Base-by-base conservation (phyloP, 2,888 invertebrate species). In the Dryomyza anilis region DNA sequence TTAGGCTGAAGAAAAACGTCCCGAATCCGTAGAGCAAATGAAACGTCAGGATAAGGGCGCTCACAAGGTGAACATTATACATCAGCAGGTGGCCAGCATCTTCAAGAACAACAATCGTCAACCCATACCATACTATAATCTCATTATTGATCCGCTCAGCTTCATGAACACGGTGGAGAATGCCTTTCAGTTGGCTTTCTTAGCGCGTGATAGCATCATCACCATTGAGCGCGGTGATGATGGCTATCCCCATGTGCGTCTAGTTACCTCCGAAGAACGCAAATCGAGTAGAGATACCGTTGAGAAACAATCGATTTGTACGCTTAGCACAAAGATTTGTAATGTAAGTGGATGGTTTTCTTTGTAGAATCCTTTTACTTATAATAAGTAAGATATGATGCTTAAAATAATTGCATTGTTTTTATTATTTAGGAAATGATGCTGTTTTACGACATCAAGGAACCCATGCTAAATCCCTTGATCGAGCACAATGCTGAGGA, bases 81-180 rank as follows among this genome's bases (percentile, higher is more conserved):
- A 86, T 12, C 79, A 75, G 66, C 81, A 83, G 67, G 78, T 87
- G 6, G 81, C 85, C 61, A 73, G 72, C 8, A 74, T 83, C 4
- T 82, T 82, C 70, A 80, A 80, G 64, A 76, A 76, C 2, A 83
- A 85, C 65, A 70, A 79, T 29, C 73, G 78, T 2, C 65, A 81
- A 66, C 85, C 86, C 0, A 81, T 89, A 50, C 84, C 85, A n/a
- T 88, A 85, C 70, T 88, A 85, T 67, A 79, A 85, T 68, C 80
- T 88, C 27, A 84, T 88, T 46, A 79, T 87, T 59, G 85, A 88
- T 79, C 87, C 87, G 0, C 73, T 77, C 0, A 83, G 85, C 72
- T 88, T 87, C 76, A 84, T 86, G 67, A 83, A 83, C 66, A 87
- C 87, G 1, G 83, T 88, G 7, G 87, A 88, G 73, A 88, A 88